Evolutionary conservation across 1,140 invertebrate species (phyloP).

Genomic region (Drosophila subpulchrella): DNA sequence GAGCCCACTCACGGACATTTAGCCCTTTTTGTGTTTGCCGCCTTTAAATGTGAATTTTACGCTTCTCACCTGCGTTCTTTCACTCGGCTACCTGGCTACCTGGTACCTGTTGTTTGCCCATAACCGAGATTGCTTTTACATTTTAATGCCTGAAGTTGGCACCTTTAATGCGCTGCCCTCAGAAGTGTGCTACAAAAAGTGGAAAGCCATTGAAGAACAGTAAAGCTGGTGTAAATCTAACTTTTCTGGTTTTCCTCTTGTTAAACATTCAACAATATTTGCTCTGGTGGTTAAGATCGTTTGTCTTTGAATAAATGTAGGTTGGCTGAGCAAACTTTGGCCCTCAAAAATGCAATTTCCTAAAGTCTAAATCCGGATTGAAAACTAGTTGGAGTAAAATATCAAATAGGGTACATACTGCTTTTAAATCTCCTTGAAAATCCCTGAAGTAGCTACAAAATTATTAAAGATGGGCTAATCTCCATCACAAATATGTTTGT

Average conservation of each 20-base stretch:
- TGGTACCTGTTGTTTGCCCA: conserved; percentile 41
- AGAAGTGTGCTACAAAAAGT: conserved; percentile 50
- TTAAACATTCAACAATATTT: neutral
- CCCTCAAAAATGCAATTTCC: too few species aligned
- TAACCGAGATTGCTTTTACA: conserved; percentile 58
- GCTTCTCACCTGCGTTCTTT: conserved; percentile 61
- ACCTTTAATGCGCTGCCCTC: conserved; percentile 40
- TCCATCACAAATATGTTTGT: neutral
- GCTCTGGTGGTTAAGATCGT: neutral
- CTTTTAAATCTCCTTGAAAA: neutral
- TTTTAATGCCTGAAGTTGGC: conserved; percentile 12
- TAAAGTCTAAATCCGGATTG: neutral
- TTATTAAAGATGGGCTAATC: too few species aligned
- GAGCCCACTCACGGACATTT: conserved; percentile 15
- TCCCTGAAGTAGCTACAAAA: neutral
- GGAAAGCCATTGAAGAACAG: neutral
- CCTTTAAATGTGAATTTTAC: conserved; percentile 64
- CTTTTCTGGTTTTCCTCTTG: neutral
- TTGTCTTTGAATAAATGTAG: neutral
- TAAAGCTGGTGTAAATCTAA: neutral
- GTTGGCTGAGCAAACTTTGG: neutral
- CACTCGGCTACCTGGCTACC: conserved; percentile 33
- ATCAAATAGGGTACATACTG: too few species aligned
- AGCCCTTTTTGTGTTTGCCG: conserved; percentile 2
- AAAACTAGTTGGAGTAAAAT: too few species aligned